phyloP scores from a whole-genome alignment of 2,888 invertebrate genomes.

The Mycogona germanica region DNA sequence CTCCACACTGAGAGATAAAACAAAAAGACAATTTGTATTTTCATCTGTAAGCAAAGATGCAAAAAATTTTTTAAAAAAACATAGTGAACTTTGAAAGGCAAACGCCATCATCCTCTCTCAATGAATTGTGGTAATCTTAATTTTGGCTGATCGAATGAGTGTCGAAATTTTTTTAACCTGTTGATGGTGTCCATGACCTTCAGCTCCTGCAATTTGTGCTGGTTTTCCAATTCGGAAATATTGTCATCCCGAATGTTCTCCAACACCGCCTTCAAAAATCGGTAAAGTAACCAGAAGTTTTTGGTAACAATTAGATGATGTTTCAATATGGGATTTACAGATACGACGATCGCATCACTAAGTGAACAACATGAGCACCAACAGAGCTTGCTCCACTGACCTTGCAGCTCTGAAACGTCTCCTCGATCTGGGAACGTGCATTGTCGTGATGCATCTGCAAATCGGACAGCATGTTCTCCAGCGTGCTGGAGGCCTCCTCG shows the following conservation, averaged over 20 bases:
- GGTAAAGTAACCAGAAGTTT: too few relatives aligned
- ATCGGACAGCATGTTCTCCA: constrained; percentile 70
- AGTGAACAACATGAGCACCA: too few relatives aligned
- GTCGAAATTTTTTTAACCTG: constrained; percentile 31
- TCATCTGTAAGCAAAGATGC: too few relatives aligned
- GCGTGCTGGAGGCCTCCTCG: constrained; percentile 56
- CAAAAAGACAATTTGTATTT: neutral
- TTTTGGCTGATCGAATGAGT: too few relatives aligned
- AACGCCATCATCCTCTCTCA: too few relatives aligned
- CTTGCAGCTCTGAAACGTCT: constrained; percentile 42
- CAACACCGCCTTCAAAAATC: constrained; percentile 50
- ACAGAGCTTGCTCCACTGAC: too few relatives aligned
- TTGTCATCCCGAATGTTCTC: constrained; percentile 67
- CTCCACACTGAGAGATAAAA: constrained; percentile 45
- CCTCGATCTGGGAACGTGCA: constrained; percentile 67
- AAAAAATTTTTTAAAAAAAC: too few relatives aligned
- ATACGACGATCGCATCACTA: too few relatives aligned
- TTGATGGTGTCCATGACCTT: constrained; percentile 77
- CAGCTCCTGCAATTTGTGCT: constrained; percentile 73
- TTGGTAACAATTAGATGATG: too few relatives aligned
- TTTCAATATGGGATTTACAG: too few relatives aligned
- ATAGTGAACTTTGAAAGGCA: too few relatives aligned
- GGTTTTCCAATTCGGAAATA: constrained; percentile 54
- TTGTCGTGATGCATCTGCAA: constrained; percentile 76
- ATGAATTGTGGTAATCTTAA: too few relatives aligned